Evolutionary conservation across 2,888 invertebrate species (phyloP).

Genomic region (Drosophila nr. perissopoda): DNA sequence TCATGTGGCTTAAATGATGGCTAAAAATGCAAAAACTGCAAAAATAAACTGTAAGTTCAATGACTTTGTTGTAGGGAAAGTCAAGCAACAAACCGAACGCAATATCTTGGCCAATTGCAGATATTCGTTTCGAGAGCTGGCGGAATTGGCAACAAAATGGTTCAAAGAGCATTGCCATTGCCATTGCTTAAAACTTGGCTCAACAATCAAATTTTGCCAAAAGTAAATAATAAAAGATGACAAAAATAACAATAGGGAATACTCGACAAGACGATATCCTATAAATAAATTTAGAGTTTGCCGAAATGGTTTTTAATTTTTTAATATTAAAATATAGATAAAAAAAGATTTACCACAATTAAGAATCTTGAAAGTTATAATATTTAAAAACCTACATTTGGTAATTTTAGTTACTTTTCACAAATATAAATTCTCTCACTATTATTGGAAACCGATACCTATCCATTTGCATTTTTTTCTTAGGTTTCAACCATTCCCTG

Average conservation of each 20-base stretch:
- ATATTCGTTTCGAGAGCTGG: conserved; percentile 46
- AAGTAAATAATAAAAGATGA: conserved; percentile 24
- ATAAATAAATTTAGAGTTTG: neutral
- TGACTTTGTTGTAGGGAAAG: conserved; percentile 46
- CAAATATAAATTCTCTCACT: neutral
- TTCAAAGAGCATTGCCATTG: conserved; percentile 57
- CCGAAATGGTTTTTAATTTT: neutral
- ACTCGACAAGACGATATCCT: neutral
- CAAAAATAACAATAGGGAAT: conserved; percentile 2
- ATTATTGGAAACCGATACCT: neutral
- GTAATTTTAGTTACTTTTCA: neutral
- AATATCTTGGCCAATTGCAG: conserved; percentile 64
- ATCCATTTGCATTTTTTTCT: neutral
- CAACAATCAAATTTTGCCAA: conserved; percentile 40
- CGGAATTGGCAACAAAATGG: conserved; percentile 69
- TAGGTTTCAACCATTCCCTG: neutral
- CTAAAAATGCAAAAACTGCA: neutral
- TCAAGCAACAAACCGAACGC: conserved; percentile 36
- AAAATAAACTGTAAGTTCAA: conserved; percentile 52
- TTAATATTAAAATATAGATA: neutral
- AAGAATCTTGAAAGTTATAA: neutral
- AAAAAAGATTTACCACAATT: neutral
- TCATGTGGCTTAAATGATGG: conserved; percentile 42
- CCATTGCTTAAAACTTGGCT: conserved; percentile 58
- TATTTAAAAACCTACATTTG: neutral